Conservation (phyloP, 2,888 invertebrate species). For the Heliconius sara region DNA sequence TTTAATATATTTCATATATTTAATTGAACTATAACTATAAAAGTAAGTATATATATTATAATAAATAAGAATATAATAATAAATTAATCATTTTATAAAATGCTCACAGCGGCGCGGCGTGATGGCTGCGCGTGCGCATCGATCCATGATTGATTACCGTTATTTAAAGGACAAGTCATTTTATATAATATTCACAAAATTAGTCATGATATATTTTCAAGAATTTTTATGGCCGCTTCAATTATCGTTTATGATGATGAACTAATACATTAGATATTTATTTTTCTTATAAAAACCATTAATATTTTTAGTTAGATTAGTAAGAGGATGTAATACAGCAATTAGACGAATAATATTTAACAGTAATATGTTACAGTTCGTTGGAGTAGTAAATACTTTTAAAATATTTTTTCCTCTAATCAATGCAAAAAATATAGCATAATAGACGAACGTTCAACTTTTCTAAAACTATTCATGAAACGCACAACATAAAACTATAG, state of each 20-base stretch:
- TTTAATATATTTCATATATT: background rate
- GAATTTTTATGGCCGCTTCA: background rate
- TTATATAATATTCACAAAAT: background rate
- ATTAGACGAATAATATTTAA: background rate
- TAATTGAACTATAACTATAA: background rate
- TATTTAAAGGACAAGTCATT: conserved; percentile 17
- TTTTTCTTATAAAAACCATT: conserved; percentile 1
- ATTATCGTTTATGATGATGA: background rate
- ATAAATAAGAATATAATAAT: background rate
- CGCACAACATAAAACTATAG: too few relatives aligned
- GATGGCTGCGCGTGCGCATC: background rate
- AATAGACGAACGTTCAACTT: too few relatives aligned
- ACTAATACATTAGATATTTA: background rate
- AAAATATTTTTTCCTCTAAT: too few relatives aligned
- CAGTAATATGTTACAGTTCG: too few relatives aligned
- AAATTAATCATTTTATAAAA: conserved; percentile 1
- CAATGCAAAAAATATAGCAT: too few relatives aligned
- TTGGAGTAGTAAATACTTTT: too few relatives aligned
- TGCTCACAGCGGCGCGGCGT: background rate
- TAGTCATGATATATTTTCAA: background rate
- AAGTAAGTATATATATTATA: background rate
- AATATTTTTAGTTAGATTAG: too few relatives aligned
- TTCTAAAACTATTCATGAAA: too few relatives aligned
- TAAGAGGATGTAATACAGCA: background rate
- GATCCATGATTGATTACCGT: background rate